A percentile compares a stretch with the other conserved stretches of the same genome.
phyloP scores from a whole-genome alignment of 2,797 vertebrate genomes.

The Echiichthys vipera region DNA sequence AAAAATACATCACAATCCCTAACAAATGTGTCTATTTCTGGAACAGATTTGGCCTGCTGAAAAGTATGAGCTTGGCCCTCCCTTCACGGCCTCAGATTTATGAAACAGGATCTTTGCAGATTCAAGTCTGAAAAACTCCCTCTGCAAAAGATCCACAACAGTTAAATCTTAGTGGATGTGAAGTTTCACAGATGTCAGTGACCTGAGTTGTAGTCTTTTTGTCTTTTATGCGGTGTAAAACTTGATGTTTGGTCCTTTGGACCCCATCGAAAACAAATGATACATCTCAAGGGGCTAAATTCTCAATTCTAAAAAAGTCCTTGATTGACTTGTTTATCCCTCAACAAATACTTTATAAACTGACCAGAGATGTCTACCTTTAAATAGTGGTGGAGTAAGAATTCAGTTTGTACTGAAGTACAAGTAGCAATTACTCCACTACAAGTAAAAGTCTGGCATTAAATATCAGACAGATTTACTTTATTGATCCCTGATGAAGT shows the following conservation, averaged over 20 bases:
- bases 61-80: not conserved
- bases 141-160: conserved; percentile 6
- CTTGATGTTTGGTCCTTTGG: not conserved
- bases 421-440: not conserved
- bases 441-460: not conserved
- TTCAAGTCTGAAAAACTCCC: conserved; percentile 5
- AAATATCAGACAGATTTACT: not conserved
- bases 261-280: too few species aligned
- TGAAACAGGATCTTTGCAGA: conserved; percentile 1
- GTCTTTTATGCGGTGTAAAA: not conserved
- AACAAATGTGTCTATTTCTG: not conserved
- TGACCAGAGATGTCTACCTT: not conserved
- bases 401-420: not conserved
- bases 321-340: not conserved
- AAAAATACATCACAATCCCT: conserved; percentile 6
- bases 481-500: too few species aligned
- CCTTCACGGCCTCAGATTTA: conserved; percentile 19
- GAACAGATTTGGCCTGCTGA: conserved; percentile 14
- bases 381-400: not conserved
- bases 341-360: not conserved
- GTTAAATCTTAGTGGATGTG: conserved; percentile 8
- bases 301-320: too few species aligned
- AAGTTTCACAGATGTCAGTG: not conserved
- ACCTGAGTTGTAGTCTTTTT: not conserved
- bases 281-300: too few species aligned